These are phyloP conservation scores for Nasonia giraulti DNA, from an alignment of 1,140 invertebrate species.

Conservation along the genomic window DNA sequence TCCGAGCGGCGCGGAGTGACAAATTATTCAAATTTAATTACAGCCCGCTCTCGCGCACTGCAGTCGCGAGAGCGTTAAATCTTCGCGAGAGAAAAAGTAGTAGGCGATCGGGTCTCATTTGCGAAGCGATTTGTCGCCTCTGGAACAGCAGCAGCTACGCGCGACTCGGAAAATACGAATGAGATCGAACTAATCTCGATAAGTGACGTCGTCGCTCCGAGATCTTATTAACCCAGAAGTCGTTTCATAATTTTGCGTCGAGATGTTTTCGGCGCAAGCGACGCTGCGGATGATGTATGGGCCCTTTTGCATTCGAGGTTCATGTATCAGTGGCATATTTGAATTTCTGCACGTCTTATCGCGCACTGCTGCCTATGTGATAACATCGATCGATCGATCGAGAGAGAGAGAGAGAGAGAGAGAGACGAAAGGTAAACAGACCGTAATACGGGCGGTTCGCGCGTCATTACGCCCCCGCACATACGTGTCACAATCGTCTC, in stretches of 20 bases:
- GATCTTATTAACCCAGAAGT: conserved; percentile 26
- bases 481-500: no score
- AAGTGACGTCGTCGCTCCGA: background rate
- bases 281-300: no score
- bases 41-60: conserved; percentile 13
- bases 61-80: conserved; percentile 31
- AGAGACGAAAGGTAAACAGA: no score
- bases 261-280: background rate
- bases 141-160: background rate
- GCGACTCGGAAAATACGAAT: conserved; percentile 13
- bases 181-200: conserved; percentile 33
- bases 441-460: no score
- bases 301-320: background rate
- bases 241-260: conserved; percentile 15
- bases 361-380: no score
- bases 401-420: no score
- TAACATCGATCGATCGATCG: no score
- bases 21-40: conserved; percentile 58
- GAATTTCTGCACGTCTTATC: no score
- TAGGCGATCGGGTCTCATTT: conserved; percentile 31
- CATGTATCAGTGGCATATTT: background rate
- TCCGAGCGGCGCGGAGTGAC: conserved; percentile 38
- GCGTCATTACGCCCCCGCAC: no score
- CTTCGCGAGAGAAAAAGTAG: conserved; percentile 31
- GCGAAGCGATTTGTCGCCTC: conserved; percentile 31